phyloP scores from a whole-genome alignment of 1,140 invertebrate species.

The Macrosteles quadrilineatus region DNA sequence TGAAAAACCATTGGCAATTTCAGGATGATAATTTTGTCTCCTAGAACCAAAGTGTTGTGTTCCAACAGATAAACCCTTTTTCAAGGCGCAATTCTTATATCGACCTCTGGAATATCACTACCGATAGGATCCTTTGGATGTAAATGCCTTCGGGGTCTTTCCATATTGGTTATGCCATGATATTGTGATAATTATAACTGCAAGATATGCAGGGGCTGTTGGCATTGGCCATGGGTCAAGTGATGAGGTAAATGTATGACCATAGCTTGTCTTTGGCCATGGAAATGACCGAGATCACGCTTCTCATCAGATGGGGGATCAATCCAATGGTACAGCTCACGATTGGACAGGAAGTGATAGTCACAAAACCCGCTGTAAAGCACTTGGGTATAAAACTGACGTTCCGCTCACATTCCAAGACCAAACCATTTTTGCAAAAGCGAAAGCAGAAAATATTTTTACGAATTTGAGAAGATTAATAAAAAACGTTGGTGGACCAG shows the following conservation, averaged over 20 bases:
- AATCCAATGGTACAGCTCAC: background rate
- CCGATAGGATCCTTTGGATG: background rate
- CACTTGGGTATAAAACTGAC: background rate
- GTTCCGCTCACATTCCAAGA: background rate
- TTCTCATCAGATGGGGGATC: background rate
- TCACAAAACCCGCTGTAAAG: background rate
- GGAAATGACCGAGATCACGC: background rate
- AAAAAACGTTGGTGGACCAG: background rate
- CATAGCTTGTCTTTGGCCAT: background rate
- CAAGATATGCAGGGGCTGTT: background rate
- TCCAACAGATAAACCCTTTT: too few relatives aligned
- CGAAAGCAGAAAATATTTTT: too few relatives aligned
- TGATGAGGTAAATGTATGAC: background rate
- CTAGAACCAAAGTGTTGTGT: too few relatives aligned
- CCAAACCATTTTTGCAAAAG: background rate
- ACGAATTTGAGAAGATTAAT: too few relatives aligned
- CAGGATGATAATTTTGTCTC: too few relatives aligned
- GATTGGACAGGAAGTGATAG: background rate
- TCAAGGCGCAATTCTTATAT: background rate
- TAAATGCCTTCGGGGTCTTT: background rate
- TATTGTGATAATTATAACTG: background rate
- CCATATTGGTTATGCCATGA: background rate
- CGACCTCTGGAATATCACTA: constrained; percentile 2
- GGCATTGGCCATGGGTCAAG: background rate
- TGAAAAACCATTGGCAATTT: too few relatives aligned